Evolutionary conservation across 2,113 vertebrate species (phyloP).

Genomic region (Urocitellus parryii): DNA sequence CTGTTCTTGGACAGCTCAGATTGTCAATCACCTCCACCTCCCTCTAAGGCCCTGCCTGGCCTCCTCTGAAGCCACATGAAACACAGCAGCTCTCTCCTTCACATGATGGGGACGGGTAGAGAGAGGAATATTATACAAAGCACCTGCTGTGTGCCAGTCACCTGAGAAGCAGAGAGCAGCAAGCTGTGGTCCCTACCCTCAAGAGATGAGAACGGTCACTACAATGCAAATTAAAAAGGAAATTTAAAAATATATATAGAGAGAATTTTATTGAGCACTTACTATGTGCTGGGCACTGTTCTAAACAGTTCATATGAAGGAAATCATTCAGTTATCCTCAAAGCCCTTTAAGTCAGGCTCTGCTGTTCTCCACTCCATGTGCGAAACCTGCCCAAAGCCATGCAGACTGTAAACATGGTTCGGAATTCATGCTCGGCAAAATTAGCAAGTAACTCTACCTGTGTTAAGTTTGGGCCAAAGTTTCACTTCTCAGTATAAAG

Average conservation of each 20-base stretch:
- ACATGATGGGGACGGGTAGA: background rate
- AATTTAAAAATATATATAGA: too few relatives aligned
- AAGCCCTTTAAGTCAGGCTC: background rate
- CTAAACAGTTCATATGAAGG: background rate
- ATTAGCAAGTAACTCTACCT: background rate
- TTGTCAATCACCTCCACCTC: background rate
- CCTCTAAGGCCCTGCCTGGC: background rate
- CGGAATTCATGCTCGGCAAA: background rate
- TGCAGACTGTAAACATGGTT: fast-evolving
- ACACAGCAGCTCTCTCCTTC: background rate
- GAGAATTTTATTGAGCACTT: background rate
- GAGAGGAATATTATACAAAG: background rate
- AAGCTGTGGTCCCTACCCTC: background rate
- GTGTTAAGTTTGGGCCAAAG: background rate
- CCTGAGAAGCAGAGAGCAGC: background rate
- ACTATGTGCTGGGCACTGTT: background rate
- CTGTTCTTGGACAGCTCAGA: background rate
- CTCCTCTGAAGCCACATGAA: background rate
- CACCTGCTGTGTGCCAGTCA: background rate
- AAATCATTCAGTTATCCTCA: background rate
- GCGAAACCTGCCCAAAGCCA: background rate
- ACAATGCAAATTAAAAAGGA: background rate
- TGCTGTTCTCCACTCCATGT: background rate
- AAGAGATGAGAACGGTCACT: background rate
- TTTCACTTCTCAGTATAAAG: background rate